These are phyloP conservation scores for Drosophila mojavensis DNA, from an alignment of 1,140 invertebrate species.

Conservation along the genomic window DNA sequence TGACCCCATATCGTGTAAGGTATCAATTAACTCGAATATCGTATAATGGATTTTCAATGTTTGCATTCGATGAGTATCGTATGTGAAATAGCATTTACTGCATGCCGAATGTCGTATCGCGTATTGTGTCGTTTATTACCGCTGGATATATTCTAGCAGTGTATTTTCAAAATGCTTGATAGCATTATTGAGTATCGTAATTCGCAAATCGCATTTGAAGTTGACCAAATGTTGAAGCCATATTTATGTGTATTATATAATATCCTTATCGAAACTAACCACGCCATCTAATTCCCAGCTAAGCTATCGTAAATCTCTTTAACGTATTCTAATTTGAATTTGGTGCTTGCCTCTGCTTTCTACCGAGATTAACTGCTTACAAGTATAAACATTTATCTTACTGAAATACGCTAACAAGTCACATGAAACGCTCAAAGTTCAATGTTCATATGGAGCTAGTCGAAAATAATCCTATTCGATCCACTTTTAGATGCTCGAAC, in stretches of 20 bases:
- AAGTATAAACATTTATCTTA: neutral
- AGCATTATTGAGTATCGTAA: conserved; percentile 27
- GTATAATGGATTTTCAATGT: neutral
- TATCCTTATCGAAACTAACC: neutral
- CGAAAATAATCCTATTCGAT: neutral
- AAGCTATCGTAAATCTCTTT: conserved; percentile 11
- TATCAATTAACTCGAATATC: neutral
- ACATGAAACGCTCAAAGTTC: neutral
- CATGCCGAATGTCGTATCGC: neutral
- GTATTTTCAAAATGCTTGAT: neutral
- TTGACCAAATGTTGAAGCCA: neutral
- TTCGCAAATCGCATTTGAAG: neutral
- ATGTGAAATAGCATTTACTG: neutral
- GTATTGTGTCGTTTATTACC: no score
- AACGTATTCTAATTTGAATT: conserved; percentile 18
- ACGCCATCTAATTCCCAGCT: neutral
- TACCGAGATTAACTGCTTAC: neutral
- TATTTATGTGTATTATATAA: no score
- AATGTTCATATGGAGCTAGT: neutral
- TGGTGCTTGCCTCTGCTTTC: conserved; percentile 31
- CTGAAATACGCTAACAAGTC: neutral
- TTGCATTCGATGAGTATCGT: neutral
- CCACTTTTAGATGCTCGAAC: conserved; percentile 87
- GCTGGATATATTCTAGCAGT: neutral
- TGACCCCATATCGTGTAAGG: no score